These are phyloP conservation scores for Poeciliopsis turneri DNA, from an alignment of 2,797 vertebrate genomes.

Conservation along the genomic window DNA sequence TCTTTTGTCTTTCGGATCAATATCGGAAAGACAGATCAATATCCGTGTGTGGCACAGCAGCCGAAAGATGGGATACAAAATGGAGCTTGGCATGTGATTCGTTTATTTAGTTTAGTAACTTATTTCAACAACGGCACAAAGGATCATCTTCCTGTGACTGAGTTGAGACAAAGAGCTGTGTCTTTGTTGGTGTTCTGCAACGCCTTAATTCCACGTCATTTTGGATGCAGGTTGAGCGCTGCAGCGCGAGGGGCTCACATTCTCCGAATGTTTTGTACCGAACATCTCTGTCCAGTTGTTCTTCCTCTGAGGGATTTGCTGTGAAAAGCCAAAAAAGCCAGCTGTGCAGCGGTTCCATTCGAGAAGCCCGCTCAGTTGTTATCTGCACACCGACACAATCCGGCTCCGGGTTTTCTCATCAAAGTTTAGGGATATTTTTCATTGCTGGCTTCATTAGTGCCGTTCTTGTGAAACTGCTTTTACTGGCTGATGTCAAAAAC, in stretches of 20 bases:
- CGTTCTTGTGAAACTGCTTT: constrained; percentile 12
- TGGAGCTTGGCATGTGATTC: not conserved
- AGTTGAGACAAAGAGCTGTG: not conserved
- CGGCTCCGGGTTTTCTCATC: constrained; percentile 46
- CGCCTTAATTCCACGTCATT: not conserved
- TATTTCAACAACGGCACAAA: not conserved
- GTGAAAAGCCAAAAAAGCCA: constrained; percentile 50
- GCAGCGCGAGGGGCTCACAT: constrained; percentile 9
- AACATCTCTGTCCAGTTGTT: constrained; percentile 30
- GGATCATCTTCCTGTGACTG: not conserved
- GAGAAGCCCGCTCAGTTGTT: constrained; percentile 21
- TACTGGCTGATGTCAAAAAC: constrained; percentile 59
- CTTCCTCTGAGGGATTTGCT: constrained; percentile 10
- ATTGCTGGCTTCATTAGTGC: constrained; percentile 20
- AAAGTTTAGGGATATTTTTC: constrained; percentile 22
- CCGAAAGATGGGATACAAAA: not conserved
- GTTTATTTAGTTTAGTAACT: not conserved
- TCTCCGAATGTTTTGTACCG: constrained; percentile 25
- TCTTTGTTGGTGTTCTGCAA: constrained; percentile 5
- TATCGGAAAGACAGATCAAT: too few species aligned
- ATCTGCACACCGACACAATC: constrained; percentile 11
- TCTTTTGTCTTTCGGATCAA: not conserved
- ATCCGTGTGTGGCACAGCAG: not conserved
- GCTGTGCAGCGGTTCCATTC: constrained; percentile 41
- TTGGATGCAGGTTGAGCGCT: constrained; percentile 20